phyloP scores from a whole-genome alignment of 2,113 vertebrate genomes.

The Podilymbus podiceps region DNA sequence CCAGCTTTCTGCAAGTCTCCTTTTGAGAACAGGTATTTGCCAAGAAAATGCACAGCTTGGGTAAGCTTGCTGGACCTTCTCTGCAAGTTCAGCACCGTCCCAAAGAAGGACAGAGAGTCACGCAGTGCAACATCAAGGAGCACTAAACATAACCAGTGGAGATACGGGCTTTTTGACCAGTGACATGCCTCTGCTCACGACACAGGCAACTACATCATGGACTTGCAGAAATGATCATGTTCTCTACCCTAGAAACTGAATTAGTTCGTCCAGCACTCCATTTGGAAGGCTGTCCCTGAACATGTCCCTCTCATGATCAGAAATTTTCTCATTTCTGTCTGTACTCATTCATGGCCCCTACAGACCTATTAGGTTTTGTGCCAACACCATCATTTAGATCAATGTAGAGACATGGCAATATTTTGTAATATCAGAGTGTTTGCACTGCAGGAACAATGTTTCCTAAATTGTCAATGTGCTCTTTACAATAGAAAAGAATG shows the following conservation, averaged over 20 bases:
- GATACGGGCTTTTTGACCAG: background rate
- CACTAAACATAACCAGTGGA: background rate
- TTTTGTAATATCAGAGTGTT: constrained; percentile 23
- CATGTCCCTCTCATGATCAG: background rate
- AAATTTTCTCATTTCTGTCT: constrained; percentile 31
- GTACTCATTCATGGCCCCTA: background rate
- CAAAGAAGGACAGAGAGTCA: background rate
- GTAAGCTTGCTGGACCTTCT: background rate
- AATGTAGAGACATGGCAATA: background rate
- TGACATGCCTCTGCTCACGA: rapidly evolving
- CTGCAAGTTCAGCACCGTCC: background rate
- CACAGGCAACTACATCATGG: background rate
- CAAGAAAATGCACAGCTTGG: background rate
- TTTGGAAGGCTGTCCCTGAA: background rate
- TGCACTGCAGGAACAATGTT: constrained; percentile 22
- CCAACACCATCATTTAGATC: constrained; percentile 9
- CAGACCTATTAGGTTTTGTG: constrained; percentile 31
- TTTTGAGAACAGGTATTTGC: background rate
- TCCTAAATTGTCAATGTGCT: constrained; percentile 46
- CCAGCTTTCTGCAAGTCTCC: background rate
- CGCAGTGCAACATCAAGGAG: background rate
- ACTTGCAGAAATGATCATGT: background rate
- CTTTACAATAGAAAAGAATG: constrained; percentile 26
- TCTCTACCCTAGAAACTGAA: background rate
- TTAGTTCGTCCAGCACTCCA: background rate